Evolutionary conservation across 2,888 invertebrate species (phyloP).

Genomic region (Romanomermis culicivorax): DNA sequence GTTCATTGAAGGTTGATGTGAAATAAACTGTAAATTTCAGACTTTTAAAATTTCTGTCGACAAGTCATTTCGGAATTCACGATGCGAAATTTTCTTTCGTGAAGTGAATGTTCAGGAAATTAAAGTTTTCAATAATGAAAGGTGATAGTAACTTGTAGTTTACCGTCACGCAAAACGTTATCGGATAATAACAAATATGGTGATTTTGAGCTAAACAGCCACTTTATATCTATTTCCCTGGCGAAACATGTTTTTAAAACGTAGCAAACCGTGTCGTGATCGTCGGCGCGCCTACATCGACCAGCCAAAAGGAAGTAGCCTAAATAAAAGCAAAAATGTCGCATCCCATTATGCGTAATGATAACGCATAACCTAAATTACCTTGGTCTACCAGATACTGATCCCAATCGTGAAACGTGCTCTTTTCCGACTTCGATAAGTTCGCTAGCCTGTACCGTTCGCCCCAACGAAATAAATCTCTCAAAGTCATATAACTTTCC

Average conservation of each 20-base stretch:
- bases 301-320: constrained; percentile 77
- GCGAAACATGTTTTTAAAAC: constrained; percentile 47
- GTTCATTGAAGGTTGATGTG: no score
- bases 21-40: no score
- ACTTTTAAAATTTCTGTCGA: no score
- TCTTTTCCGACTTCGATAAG: constrained; percentile 24
- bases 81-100: no score
- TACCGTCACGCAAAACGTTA: not conserved
- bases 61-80: no score
- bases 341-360: not conserved
- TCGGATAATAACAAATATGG: constrained; percentile 17
- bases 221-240: constrained; percentile 45
- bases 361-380: constrained; percentile 10
- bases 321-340: constrained; percentile 13
- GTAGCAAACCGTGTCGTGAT: constrained; percentile 54
- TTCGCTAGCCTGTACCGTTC: constrained; percentile 53
- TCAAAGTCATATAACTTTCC: constrained; percentile 67
- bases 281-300: constrained; percentile 61
- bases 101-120: no score
- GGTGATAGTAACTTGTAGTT: no score
- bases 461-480: constrained; percentile 87
- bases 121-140: no score
- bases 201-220: constrained; percentile 40
- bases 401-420: constrained; percentile 67
- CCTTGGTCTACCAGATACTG: constrained; percentile 85